Conservation (phyloP, 2,797 vertebrate genomes). For the Aeoliscus strigatus region DNA sequence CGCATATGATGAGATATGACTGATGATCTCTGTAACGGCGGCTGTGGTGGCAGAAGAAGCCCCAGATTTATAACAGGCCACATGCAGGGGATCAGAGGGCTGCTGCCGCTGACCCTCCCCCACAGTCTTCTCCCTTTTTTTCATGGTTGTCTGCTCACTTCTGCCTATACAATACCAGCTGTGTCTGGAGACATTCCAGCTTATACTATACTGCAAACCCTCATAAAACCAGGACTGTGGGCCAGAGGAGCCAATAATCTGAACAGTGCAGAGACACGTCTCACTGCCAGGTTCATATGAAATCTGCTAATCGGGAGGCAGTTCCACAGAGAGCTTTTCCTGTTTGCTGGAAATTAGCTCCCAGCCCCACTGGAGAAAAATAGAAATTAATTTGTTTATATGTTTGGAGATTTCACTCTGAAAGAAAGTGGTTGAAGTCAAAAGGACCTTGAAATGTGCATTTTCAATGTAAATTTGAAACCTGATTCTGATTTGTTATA, state of each 20-base stretch:
- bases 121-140: slow-evolving; percentile 64
- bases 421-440: no score
- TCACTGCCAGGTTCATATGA: slow-evolving; percentile 6
- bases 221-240: slow-evolving; percentile 29
- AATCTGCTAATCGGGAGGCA: slow-evolving; percentile 20
- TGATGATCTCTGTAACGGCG: slow-evolving; percentile 45
- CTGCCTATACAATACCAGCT: slow-evolving; percentile 64
- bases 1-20: slow-evolving; percentile 39
- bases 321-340: neutral
- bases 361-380: neutral
- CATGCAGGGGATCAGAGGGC: slow-evolving; percentile 29
- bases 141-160: slow-evolving; percentile 59
- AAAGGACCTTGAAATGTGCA: no score
- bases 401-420: no score
- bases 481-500: no score
- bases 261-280: slow-evolving; percentile 3
- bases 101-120: slow-evolving; percentile 47
- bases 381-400: no score
- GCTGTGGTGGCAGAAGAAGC: slow-evolving; percentile 28
- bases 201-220: slow-evolving; percentile 27
- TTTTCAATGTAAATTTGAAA: no score
- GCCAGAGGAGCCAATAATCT: slow-evolving; percentile 10
- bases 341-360: slow-evolving; percentile 1
- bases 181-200: slow-evolving; percentile 66
- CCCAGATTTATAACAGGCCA: slow-evolving; percentile 28